These are phyloP conservation scores for Ephydatia muelleri DNA, from an alignment of 37 sponge, comb jelly and placozoan species.

Conservation along the genomic window DNA sequence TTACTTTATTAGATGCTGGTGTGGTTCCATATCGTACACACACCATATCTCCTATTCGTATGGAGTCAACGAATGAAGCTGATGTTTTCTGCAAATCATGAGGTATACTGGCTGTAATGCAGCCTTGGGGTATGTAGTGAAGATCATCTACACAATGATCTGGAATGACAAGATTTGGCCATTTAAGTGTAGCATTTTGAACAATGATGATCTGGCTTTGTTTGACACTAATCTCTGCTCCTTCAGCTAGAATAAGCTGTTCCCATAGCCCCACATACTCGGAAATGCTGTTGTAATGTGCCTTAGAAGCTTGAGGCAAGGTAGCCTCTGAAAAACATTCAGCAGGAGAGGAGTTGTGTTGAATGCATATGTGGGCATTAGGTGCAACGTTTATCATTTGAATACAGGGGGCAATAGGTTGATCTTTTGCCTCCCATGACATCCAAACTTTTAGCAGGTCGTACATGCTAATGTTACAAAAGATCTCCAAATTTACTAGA, in stretches of 20 bases:
- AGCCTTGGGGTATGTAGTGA: slow-evolving; percentile 20
- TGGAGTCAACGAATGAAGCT: slow-evolving; percentile 19
- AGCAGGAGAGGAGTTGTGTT: slow-evolving; percentile 61
- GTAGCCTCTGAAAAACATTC: slow-evolving; percentile 60
- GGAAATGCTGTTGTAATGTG: slow-evolving; percentile 16
- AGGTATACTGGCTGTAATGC: slow-evolving; percentile 9
- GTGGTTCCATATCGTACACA: slow-evolving; percentile 63
- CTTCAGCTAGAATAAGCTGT: slow-evolving; percentile 64
- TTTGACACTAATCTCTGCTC: slow-evolving; percentile 45
- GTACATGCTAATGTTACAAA: slow-evolving; percentile 5
- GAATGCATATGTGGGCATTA: slow-evolving; percentile 49
- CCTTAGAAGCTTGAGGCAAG: slow-evolving; percentile 44
- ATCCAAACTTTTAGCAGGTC: slow-evolving; percentile 50
- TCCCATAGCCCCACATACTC: slow-evolving; percentile 69
- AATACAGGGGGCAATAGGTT: slow-evolving; percentile 34
- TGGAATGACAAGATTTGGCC: slow-evolving; percentile 53
- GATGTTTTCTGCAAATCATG: slow-evolving; percentile 14
- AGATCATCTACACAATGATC: slow-evolving; percentile 16
- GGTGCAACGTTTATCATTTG: slow-evolving; percentile 60
- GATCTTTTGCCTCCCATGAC: slow-evolving; percentile 29
- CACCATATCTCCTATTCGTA: slow-evolving; percentile 56
- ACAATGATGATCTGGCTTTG: slow-evolving; percentile 18
- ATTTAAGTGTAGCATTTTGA: slow-evolving; percentile 48
- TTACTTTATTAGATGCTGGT: background rate
- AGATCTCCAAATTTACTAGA: background rate